Percentiles rank a stretch among this genome's conserved stretches.
phyloP scores from a whole-genome alignment of 2,797 vertebrate species.

The Pachyuromys duprasi region DNA sequence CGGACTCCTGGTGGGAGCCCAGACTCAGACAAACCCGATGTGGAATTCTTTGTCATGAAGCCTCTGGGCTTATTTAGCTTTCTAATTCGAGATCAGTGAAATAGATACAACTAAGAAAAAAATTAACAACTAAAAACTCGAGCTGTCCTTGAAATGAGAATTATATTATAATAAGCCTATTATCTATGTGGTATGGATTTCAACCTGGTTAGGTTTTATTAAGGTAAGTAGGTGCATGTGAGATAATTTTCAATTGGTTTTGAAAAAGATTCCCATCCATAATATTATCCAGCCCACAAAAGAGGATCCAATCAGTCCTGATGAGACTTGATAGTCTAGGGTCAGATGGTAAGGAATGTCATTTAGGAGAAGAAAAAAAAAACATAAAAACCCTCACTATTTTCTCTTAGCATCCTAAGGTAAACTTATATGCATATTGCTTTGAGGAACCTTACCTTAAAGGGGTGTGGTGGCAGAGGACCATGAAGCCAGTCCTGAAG shows the following conservation, averaged over 20 bases:
- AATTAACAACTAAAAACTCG: background rate
- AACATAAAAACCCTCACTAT: background rate
- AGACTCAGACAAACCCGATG: background rate
- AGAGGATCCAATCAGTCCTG: no score
- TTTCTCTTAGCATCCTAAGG: background rate
- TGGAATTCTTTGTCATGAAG: background rate
- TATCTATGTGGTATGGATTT: background rate
- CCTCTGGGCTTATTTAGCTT: background rate
- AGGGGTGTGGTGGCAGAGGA: no score
- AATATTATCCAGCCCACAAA: background rate
- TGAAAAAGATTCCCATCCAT: background rate
- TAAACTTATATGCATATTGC: background rate
- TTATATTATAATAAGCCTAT: constrained; percentile 21
- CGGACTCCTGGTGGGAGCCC: background rate
- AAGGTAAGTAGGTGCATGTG: background rate
- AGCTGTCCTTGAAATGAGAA: background rate
- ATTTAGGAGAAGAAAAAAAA: background rate
- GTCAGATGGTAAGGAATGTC: background rate
- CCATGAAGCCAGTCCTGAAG: no score
- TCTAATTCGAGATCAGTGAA: background rate
- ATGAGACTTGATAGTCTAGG: no score
- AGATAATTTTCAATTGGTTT: constrained; percentile 20
- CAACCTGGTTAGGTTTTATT: background rate
- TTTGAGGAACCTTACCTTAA: background rate
- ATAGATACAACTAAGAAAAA: background rate